phyloP scores from a whole-genome alignment of 2,888 invertebrate species.

The Standfussiana lucernea region DNA sequence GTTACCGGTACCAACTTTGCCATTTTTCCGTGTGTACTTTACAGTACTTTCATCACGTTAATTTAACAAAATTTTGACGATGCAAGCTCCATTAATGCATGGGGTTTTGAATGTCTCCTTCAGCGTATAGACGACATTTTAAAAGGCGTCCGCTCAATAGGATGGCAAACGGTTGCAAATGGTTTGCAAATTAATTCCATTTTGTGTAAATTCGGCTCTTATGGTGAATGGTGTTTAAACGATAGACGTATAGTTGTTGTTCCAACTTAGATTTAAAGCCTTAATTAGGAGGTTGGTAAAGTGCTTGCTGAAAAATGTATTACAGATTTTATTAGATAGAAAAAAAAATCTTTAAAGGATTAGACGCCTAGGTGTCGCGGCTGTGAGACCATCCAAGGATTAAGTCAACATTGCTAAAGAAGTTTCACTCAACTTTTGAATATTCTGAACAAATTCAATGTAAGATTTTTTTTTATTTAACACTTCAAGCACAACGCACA shows the following conservation, averaged over 20 bases:
- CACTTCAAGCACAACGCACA: too few species aligned
- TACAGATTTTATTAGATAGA: background rate
- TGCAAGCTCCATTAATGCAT: constrained; percentile 1
- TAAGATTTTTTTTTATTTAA: too few species aligned
- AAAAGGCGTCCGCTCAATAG: constrained; percentile 13
- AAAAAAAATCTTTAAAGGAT: background rate
- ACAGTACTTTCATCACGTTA: background rate
- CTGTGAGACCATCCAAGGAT: background rate
- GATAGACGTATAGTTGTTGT: background rate
- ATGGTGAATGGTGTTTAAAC: constrained; percentile 1
- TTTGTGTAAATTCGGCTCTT: constrained; percentile 15
- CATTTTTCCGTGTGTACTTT: constrained; percentile 14
- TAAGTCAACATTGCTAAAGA: background rate
- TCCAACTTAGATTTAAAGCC: background rate
- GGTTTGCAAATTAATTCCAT: constrained; percentile 25
- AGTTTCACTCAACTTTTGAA: background rate
- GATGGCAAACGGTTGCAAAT: constrained; percentile 17
- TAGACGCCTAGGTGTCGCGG: background rate
- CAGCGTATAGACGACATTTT: background rate
- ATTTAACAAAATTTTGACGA: constrained; percentile 12
- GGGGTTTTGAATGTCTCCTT: background rate
- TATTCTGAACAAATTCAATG: background rate
- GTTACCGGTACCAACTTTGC: background rate
- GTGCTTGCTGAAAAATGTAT: background rate
- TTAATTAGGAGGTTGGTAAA: background rate